Evolutionary conservation across 2,888 invertebrate species (phyloP), one percentile per base, ranked within the genome.

Genomic region (Polydrusus tereticollis): DNA sequence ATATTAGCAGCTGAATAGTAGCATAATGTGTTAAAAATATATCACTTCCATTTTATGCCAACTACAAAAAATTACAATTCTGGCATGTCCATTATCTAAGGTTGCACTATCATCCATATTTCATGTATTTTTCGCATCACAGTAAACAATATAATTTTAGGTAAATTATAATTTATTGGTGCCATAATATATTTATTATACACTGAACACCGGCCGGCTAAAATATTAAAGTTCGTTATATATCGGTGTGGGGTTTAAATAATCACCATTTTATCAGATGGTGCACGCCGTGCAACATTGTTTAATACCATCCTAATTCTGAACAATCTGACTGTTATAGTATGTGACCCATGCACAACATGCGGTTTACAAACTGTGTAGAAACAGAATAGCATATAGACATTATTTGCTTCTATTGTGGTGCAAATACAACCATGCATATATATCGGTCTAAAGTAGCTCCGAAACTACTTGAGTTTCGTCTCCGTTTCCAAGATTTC

Each of bases 331-430:
- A 67, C 72, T 60, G 41, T 66, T 58, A 58, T 67, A 47, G 72
- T 67, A 72, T 72, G 72, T 72, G 72, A 72, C 67, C 67, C 60
- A 62, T 72, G 72, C 67, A 72, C 72, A 67, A 55, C 72, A 67
- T 72, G 66, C 66, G 72, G 71, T 71, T 71, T 66, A 66, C 71
- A 66, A 65, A 71, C 71, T 71, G 69, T 62, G 50, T 36, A 62
- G 50, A 55, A 62, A 52, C 52, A 52, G 55, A 55, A 62, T 23
- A 20, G 52, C 55, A 55, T 43, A 62, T 50, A 50, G 43, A 69
- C 55, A 69, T 60, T 68, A 68, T 69, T 69, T 69, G 55, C 60
- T 45, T 55, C 69, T 43, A 69, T 69, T 69, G 69, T 69, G 38
- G 62, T 66, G 47, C 58, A 68, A 57, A 50, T 50, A 68, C 50